These are phyloP conservation scores for Equus przewalskii DNA, from an alignment of 2,113 vertebrate species.

Conservation along the genomic window DNA sequence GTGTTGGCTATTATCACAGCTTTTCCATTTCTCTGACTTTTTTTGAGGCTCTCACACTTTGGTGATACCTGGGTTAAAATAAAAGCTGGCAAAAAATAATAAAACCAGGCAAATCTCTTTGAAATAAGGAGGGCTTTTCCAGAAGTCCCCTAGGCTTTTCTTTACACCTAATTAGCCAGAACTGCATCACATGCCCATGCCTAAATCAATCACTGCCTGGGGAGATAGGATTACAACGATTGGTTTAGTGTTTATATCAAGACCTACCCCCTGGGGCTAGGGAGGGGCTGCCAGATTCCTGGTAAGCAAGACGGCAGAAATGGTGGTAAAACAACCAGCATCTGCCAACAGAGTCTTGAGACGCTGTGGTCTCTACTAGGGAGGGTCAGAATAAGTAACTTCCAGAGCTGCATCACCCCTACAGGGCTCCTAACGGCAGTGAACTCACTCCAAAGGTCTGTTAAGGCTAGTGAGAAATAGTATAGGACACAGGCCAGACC, in stretches of 20 bases:
- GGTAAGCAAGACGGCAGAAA: not conserved
- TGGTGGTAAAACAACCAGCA: not conserved
- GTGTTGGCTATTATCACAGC: not conserved
- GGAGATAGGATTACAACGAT: not conserved
- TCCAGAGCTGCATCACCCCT: not conserved
- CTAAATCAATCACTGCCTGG: slow-evolving; percentile 38
- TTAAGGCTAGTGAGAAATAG: not conserved
- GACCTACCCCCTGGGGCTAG: not conserved
- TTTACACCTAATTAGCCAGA: slow-evolving; percentile 13
- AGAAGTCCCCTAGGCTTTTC: slow-evolving; percentile 17
- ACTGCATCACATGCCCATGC: not conserved
- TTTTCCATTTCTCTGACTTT: not conserved
- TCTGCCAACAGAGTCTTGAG: not conserved
- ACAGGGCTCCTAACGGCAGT: not conserved
- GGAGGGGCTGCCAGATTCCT: not conserved
- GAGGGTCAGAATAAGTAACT: not conserved
- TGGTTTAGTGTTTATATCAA: slow-evolving; percentile 60
- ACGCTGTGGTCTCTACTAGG: not conserved
- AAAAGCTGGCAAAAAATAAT: slow-evolving; percentile 47
- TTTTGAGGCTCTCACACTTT: slow-evolving; percentile 18
- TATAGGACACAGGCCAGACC: not conserved
- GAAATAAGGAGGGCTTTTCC: slow-evolving; percentile 9
- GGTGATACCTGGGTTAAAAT: slow-evolving; percentile 47
- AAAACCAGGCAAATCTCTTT: slow-evolving; percentile 30
- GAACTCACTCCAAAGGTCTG: slow-evolving; percentile 32